Evolutionary conservation across 1,140 invertebrate species (phyloP), one percentile per base, ranked within the genome.

Genomic region (Pogonognathellus flavescens): DNA sequence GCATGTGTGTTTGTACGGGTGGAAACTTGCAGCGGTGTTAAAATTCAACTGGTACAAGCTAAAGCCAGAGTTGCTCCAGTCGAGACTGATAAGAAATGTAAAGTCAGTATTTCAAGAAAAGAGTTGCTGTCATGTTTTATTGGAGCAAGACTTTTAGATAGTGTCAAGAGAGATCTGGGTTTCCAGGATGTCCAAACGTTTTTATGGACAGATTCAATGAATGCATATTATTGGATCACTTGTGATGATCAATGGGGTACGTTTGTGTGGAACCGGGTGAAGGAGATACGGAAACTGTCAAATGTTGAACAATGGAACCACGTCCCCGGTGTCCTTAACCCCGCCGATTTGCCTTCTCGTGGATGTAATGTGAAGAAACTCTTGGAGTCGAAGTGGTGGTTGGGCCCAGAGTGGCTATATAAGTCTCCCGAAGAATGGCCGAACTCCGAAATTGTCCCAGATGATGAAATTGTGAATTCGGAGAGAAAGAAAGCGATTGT

Each of bases 241-340:
- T 60, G 18, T 0, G 57, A 66, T 55, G 85, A 76, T 25, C 10
- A 62, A 1, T 87, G 81, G 66, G 41, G 85, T 5, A 87, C 31
- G 1, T 72, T 49, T 14, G 66, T 72, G 8, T 49, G 66, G 25
- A 72, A 72, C 9, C 22, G 66, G 10, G 80, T 89, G 4, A 41
- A 72, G 50, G 88, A 89, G 81, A 89, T 89, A 50, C 59, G 81
- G 50, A 57, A 52, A 53, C 20, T 84, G 8, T 82, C 82, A 16
- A 55, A 62, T 11, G 22, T 18, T 4, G 49, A 81, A 0, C 20
- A 85, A 6, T 89, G 88, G 88, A 50, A 49, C 10, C 84, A 88
- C 80, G 82, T 86, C 7, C 88, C 66, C 5, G 66, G 66, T 8
- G 5, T 49, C 0, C 31, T 31, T 16, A 70, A 70, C 22, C 66